Percentiles rank a stretch among this genome's conserved stretches.
These are phyloP conservation scores for Myotis planiceps DNA, from an alignment of 2,797 vertebrate species.

Conservation along the genomic window DNA sequence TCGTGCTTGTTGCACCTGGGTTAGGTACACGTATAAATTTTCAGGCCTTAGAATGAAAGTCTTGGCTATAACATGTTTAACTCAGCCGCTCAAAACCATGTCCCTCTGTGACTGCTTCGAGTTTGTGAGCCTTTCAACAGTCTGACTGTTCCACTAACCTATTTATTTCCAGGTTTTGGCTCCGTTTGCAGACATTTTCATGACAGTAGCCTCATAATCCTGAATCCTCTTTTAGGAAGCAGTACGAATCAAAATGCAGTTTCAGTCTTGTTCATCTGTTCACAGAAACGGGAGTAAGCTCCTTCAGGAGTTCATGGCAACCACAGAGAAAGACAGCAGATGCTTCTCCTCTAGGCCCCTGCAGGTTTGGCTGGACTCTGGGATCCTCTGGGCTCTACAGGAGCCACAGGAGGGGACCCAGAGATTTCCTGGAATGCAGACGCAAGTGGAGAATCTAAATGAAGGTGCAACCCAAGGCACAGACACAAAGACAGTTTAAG, in stretches of 20 bases:
- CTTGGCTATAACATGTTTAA: conserved; percentile 12
- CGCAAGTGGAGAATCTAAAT: conserved; percentile 40
- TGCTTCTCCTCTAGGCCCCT: not conserved
- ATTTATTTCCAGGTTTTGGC: conserved; percentile 6
- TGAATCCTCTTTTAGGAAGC: not conserved
- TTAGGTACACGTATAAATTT: conserved; percentile 27
- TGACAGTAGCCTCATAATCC: not conserved
- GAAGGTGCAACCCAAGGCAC: not conserved
- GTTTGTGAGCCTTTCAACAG: not conserved
- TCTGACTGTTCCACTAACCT: conserved; percentile 51
- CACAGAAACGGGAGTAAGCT: not conserved
- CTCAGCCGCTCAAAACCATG: conserved; percentile 1
- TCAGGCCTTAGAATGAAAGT: not conserved
- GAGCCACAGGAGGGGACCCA: not conserved
- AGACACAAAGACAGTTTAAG: conserved; percentile 60
- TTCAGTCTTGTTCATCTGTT: not conserved
- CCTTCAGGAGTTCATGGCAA: not conserved
- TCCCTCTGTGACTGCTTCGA: not conserved
- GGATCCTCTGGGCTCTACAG: not conserved
- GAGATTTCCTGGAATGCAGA: conserved; percentile 42
- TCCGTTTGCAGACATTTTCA: not conserved
- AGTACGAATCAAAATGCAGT: conserved; percentile 4
- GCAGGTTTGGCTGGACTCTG: not conserved
- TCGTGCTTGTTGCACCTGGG: conserved; percentile 9
- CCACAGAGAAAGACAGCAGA: not conserved